Evolutionary conservation across 2,113 vertebrate species (phyloP), one percentile per base, ranked within the genome.

Genomic region (Rostratula benghalensis): DNA sequence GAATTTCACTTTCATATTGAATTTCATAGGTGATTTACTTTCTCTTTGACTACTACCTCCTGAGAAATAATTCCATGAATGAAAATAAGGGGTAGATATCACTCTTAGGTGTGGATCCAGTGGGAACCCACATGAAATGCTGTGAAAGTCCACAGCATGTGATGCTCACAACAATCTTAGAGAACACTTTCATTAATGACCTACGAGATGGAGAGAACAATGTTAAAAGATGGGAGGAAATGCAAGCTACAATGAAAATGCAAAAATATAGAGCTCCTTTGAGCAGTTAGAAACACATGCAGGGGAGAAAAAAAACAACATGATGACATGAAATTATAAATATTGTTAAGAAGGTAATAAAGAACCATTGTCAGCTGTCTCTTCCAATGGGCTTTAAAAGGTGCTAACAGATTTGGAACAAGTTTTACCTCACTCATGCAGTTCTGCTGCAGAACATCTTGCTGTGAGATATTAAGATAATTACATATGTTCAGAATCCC

Each of bases 21-120:
- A 95, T 95, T 96, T 96, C 91, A 90, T 63, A 87, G 68, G 79
- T 94, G 86, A 96, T 96, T 96, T 93, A 80, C 71, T 95, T 96
- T 93, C 79, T 85, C 85, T 95, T 89, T 90, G 76, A 88, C 83
- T 94, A 94, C 78, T 70, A 86, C 60, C 85, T 90, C 92, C 76
- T 92, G 83, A 94, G 92, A 95, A 96, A 92, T 96, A 87, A 94
- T 74, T 74, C 73, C 85, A 82, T 93, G 80, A 96, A 94, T 95
- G 85, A 94, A 94, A 96, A 94, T 90, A 94, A 94, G 74, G 43
- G 39, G 13, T n/a, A 78, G 85, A 77, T 90, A 92, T 89, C 83
- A 90, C 46, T 92, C 30, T 51, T 51, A 93, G 64, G 56, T 45
- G 33, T 93, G 67, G 63, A 74, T 83, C 76, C 76, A 56, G 31